Base-by-base conservation (phyloP, 2,797 vertebrate genomes). In the Oophaga sylvatica region DNA sequence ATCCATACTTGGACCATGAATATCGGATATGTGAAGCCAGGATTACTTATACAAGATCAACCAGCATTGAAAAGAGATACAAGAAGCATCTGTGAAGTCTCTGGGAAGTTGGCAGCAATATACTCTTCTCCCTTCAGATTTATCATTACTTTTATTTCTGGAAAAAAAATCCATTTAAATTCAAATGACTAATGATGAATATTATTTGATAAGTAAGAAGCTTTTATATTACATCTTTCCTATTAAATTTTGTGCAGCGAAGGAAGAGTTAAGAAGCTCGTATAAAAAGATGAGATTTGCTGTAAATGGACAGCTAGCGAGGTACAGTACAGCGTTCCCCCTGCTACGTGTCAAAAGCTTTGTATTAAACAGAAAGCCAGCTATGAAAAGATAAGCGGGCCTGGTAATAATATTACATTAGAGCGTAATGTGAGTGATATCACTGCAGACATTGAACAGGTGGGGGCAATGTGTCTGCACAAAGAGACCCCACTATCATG, bases 361-460 rank as follows among this genome's bases (percentile, higher is more conserved):
- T 85, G 68, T 84, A 88, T 85, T 87, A 87, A 83, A 87, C 81
- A 79, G 81, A 85, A 67, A 85, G 83, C 67, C 83, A 77, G 77
- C 63, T 84, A 76, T 81, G 78, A 76, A 85, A 88, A 85, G 87
- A 88, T 88, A 89, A 85, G 87, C 60, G 79, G 82, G 79, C 22
- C 41, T 22, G 67, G 83, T 89, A 89, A 89, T 86, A 89, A 81
- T 86, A 89, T 89, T 89, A 89, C 83, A 89, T 89, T 85, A 76
- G 59, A 77, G 62, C 22, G 48, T 88, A 85, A 85, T 88, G 62
- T 6, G 70, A 53, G 68, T 86, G 83, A 89, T 89, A 81, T 89
- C 63, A 85, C n/a, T 81, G 83, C 70, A 19, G 68, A 89, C 68
- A 82, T 53, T 80, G 71, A 85, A 76, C 71, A 82, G 79, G 68